Evolutionary conservation across 2,888 invertebrate genomes (phyloP), one percentile per base, ranked within the genome.

Genomic region (Tetanocera ferruginea): DNA sequence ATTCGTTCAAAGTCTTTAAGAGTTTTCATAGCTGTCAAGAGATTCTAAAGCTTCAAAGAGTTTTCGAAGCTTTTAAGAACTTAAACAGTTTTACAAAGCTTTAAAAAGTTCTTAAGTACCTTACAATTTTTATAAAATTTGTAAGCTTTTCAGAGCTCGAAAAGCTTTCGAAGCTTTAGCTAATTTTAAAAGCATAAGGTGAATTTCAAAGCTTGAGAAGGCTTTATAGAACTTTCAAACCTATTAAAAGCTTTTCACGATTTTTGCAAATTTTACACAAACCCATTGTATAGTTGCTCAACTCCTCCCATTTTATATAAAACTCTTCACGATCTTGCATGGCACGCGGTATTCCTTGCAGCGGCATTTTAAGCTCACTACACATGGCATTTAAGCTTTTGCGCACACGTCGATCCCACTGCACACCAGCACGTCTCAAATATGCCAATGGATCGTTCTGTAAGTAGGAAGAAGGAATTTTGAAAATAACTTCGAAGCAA

Each of bases 351-450:
- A 95, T 94, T 0, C 90, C 90, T 1, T 96, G 95, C 80, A 97
- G 89, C 6, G 96, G 95, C 64, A 97, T 94, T 85, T 95, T 95
- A 67, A 98, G 91, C 90, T 98, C 98, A 62, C 94, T 94, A 84
- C 97, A 97, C 96, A 98, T 98, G 1, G 97, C 97, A 90, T 97
- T 97, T 76, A 98, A 91, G 28, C 97, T 98, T 90, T 98, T 98
- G 84, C 97, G 94, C 74, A 98, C 97, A 80, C 98, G 92, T 83
- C 96, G 95, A 88, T 98, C 98, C 98, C 98, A 98, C 83, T 95
- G 95, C 34, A 94, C 93, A 86, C 97, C 97, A 19, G 96, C 94
- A 90, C 97, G 96, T 84, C 94, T 92, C 73, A 97, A 90, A 86
- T 96, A 97, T 25, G 93, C 92, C 73, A 95, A 87, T 0, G 94